Evolutionary conservation across 2,113 vertebrate genomes (phyloP).

Genomic region (Bambusicola thoracicus): DNA sequence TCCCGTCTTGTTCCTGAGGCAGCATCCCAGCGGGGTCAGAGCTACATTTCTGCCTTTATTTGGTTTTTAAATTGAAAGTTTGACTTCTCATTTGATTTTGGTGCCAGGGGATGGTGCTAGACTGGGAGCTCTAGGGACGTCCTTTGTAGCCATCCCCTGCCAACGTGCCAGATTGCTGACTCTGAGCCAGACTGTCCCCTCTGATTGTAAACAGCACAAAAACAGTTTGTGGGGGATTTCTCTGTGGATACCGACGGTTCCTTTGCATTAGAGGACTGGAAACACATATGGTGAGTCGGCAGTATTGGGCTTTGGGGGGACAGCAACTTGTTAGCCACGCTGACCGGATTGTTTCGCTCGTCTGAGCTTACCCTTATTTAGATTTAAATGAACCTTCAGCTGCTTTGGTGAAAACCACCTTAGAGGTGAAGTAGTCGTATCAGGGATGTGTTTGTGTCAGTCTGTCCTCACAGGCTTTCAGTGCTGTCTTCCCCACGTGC

Average conservation of each 20-base stretch:
- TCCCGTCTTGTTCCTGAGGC: not conserved
- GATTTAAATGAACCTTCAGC: conserved; percentile 45
- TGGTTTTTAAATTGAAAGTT: not conserved
- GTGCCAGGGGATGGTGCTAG: conserved; percentile 10
- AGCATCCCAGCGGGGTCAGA: not conserved
- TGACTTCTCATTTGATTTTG: not conserved
- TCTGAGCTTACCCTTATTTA: conserved; percentile 43
- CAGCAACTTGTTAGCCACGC: not conserved
- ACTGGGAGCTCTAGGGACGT: conserved; percentile 37
- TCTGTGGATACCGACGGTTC: not conserved
- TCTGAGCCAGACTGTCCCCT: conserved; percentile 47
- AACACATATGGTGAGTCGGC: conserved; percentile 18
- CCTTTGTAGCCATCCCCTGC: conserved; percentile 48
- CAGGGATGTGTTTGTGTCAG: not conserved
- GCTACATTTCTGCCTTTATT: not conserved
- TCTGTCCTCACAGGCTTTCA: not conserved
- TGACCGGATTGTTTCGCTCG: not conserved
- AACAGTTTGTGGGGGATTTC: conserved; percentile 45
- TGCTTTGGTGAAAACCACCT: conserved; percentile 25
- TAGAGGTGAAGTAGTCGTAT: conserved; percentile 25
- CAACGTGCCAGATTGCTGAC: conserved; percentile 16
- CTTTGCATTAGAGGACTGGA: not conserved
- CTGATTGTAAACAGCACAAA: conserved; percentile 39
- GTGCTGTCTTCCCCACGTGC: not conserved
- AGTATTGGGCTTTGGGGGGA: not conserved